A percentile compares a stretch with the other conserved stretches of the same genome.
Conservation (phyloP, 1,140 invertebrate genomes). For the Aphelenchoides besseyi region DNA sequence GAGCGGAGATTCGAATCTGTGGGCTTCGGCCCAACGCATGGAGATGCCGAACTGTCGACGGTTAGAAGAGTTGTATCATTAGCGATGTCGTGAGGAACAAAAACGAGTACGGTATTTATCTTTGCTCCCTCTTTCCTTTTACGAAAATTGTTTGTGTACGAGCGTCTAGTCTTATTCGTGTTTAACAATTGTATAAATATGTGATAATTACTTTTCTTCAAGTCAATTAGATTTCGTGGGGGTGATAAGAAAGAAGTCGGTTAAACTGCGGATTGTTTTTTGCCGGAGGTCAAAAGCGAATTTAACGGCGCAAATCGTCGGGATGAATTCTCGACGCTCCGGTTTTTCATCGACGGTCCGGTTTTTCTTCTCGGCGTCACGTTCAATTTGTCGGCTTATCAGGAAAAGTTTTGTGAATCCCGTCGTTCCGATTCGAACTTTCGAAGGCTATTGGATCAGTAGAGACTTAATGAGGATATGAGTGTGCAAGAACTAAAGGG, state of each 20-base stretch:
- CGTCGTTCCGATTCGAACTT: no score
- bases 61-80: conserved; percentile 68
- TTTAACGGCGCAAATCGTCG: no score
- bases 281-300: no score
- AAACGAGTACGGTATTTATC: neutral
- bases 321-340: no score
- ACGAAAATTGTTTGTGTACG: neutral
- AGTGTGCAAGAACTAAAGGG: neutral
- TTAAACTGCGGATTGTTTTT: no score
- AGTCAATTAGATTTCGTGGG: no score
- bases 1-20: conserved; percentile 75
- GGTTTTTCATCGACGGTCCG: no score
- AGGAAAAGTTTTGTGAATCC: no score
- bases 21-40: conserved; percentile 76
- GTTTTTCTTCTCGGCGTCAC: no score
- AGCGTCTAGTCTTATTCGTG: neutral
- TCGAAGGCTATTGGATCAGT: no score
- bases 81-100: neutral
- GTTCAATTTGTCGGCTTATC: no score
- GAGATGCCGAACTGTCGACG: conserved; percentile 83
- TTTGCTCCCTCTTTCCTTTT: neutral
- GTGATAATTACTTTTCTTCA: neutral
- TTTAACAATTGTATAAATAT: neutral
- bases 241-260: no score
- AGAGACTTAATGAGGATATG: neutral